Percentiles rank a stretch among this genome's conserved stretches.
Evolutionary conservation across 2,797 vertebrate genomes (phyloP).

Genomic region (Lepus townsendii): DNA sequence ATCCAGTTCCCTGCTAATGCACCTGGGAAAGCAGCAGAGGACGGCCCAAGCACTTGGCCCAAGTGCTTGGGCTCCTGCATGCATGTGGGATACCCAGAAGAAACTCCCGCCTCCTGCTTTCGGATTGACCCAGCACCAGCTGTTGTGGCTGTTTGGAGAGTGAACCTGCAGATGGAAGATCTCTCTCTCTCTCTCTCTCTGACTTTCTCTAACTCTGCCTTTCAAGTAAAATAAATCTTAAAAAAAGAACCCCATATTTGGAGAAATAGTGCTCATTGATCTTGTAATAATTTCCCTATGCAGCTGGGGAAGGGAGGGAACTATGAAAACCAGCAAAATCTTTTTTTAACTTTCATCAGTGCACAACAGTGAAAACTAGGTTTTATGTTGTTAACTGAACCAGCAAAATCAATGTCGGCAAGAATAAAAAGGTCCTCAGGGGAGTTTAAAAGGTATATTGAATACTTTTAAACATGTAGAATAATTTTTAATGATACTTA

Average conservation of each 20-base stretch:
- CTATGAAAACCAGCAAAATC: slow-evolving; percentile 13
- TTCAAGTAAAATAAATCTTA: no score
- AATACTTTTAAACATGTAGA: slow-evolving; percentile 50
- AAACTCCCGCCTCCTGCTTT: no score
- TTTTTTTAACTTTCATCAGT: slow-evolving; percentile 44
- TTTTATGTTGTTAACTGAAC: slow-evolving; percentile 12
- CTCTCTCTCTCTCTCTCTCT: no score
- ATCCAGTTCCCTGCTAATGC: no score
- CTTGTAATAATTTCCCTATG: background rate
- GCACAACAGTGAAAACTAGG: background rate
- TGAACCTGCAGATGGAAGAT: no score
- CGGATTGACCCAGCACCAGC: no score
- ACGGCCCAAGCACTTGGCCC: no score
- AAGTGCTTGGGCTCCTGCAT: no score
- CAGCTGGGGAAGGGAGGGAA: background rate
- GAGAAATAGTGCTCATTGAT: background rate
- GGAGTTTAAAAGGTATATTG: background rate
- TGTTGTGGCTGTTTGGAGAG: no score
- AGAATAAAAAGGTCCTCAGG: background rate
- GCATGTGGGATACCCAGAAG: no score
- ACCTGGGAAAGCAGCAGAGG: no score
- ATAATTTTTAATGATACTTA: slow-evolving; percentile 24
- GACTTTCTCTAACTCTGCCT: no score
- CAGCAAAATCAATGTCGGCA: background rate
- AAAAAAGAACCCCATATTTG: background rate